Base-by-base conservation (phyloP, 2,888 invertebrate genomes). In the Drosophila antonietae region DNA sequence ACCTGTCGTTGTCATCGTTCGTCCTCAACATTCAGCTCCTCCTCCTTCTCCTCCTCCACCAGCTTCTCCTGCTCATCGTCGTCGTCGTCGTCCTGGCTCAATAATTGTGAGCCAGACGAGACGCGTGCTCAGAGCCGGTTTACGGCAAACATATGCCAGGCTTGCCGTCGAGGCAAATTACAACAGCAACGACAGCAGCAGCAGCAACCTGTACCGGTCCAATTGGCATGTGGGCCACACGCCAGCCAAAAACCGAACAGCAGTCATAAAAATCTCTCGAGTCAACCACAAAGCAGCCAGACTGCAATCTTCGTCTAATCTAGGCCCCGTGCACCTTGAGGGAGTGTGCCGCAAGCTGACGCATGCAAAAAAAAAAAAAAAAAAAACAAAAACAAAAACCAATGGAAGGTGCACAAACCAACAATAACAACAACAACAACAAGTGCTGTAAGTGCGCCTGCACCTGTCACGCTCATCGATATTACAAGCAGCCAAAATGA, bases 41-140 rank as follows among this genome's bases (percentile, higher is more conserved):
- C 53, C 39, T 33, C 37, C 35, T 67, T 9, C 82, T 86, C 86
- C 72, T 64, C 68, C 56, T 46, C 63, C 56, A 23, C 23, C 23
- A 23, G 3, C 23, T 49, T 61, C 76, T 69, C 68, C 59, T 52
- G 56, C 63, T 73, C 46, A 14, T 58, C n/a, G 84, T 86, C 86
- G 80, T 66, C 70, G 53, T 49, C 63, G 81, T 70, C 71, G 63
- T 56, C 64, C 79, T 79, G 81, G 85, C 84, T 76, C 85, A 88
- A 84, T 87, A 87, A 87, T 87, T 88, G 87, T 80, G 84, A 75
- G 77, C 80, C 83, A 87, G 87, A 86, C 87, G 39, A 58, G 75
- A 86, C 85, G 85, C 84, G 89, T 85, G 89, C 89, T 87, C 89
- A 81, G 75, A 87, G 81, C 89, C 87, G 88, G 87, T 86, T 86